Base-by-base conservation (phyloP, 2,888 invertebrate genomes). In the Agrilus mali region DNA sequence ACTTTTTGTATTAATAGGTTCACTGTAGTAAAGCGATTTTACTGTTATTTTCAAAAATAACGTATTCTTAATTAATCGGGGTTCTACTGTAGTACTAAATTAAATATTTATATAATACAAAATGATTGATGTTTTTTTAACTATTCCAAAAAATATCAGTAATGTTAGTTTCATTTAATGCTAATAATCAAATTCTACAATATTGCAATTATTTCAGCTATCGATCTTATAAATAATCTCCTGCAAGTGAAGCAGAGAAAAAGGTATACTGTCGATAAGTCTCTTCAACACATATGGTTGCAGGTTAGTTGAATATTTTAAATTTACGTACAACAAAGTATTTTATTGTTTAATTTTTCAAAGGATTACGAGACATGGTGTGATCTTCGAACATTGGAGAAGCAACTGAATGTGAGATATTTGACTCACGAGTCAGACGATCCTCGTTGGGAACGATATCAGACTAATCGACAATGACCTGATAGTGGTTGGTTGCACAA, bases 171-270 rank as follows among this genome's bases (percentile, higher is more conserved):
- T 34, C 17, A 17, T 17, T 20, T 20, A 20, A 6, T 20, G n/a
- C n/a, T n/a, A n/a, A n/a, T n/a, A n/a, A n/a, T n/a, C n/a, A n/a
- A n/a, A n/a, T n/a, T n/a, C n/a, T n/a, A n/a, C n/a, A n/a, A n/a
- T 39, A 34, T 42, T 40, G 38, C 45, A 53, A 52, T 47, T 47
- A 49, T 75, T 75, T 40, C 73, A 94, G 97, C 96, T 47, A 94
- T 97, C 66, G 96, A 97, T 71, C 77, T 98, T 56, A 98, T 98
- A 60, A 95, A 90, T 70, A 95, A 95, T 71, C 74, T 98, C 58
- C 77, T 98, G 47, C 96, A 97, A 84, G 97, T 92, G 51, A 92
- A 93, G 68, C 89, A 90, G 64, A 78, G 94, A 57, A 95, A 95
- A 68, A 79, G 96, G 17, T 92, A 83, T 60, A 92, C 94, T 0